Evolutionary conservation across 1,140 invertebrate species (phyloP), one percentile per base, ranked within the genome.

Genomic region (Temnothorax curvispinosus): DNA sequence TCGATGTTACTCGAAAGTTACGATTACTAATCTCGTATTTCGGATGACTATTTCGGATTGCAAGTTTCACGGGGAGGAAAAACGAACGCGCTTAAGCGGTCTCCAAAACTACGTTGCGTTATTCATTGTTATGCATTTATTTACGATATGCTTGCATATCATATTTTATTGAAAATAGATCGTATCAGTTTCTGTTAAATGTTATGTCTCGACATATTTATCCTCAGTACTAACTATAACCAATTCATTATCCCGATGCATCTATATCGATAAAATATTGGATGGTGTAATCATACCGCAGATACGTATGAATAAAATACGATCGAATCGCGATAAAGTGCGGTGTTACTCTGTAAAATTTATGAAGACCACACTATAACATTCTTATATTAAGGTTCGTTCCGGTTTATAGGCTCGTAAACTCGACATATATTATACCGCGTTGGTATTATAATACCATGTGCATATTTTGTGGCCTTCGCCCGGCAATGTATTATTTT

Each of bases 391-490:
- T 90, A 92, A 91, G 91, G 91, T 91, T 91, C 90, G 88, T 93
- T 92, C 92, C 92, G 87, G 90, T 94, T 94, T 94, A 94, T 88
- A 89, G 69, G 72, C 85, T 93, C 93, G 90, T 94, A 94, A 94
- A 94, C 74, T 47, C 44, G 58, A 21, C 54, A 58, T 91, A 87
- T 85, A 93, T 85, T 91, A 87, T 85, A 93, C 86, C 88, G 87
- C 64, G 84, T 86, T 87, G 90, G 89, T 87, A 92, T 93, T 93
- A 91, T 93, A 94, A 92, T 85, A 86, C 64, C 76, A 54, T 13
- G 35, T n/a, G 27, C 56, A 44, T 18, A n/a, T 58, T 77, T 84
- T 67, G 60, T 52, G 18, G 21, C 38, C 54, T 67, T 21, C 13
- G 41, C 21, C 52, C 50, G 56, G 56, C 69, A 60, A 15, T 21